Evolutionary conservation across 2,888 invertebrate species (phyloP).

Genomic region (Tenthredo scrophulariae): DNA sequence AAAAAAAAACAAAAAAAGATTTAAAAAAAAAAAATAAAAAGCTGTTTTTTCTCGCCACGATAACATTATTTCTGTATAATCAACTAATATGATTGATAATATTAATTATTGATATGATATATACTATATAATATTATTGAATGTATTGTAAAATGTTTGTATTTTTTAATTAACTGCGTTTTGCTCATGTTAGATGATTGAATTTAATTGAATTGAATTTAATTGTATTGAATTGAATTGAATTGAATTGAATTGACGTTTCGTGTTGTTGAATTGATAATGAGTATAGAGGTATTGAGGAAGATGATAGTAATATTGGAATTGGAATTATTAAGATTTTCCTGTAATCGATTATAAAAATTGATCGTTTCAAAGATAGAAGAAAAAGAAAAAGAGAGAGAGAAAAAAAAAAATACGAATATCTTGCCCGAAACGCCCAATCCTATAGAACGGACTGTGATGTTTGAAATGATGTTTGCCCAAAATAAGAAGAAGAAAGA

Average conservation of each 20-base stretch:
- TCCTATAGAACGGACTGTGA: constrained; percentile 71
- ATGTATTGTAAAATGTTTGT: constrained; percentile 63
- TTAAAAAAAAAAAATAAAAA: constrained; percentile 18
- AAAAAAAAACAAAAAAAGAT: constrained; percentile 14
- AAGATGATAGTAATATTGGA: constrained; percentile 36
- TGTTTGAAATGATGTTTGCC: constrained; percentile 71
- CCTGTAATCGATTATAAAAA: constrained; percentile 35
- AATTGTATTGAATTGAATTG: background rate
- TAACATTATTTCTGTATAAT: constrained; percentile 31
- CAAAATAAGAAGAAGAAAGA: constrained; percentile 23
- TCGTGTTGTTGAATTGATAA: constrained; percentile 64
- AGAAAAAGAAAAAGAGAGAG: constrained; percentile 48
- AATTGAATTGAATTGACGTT: constrained; percentile 57
- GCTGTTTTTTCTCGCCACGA: constrained; percentile 41
- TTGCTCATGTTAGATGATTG: constrained; percentile 67
- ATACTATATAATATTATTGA: constrained; percentile 34
- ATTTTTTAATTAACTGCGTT: constrained; percentile 72
- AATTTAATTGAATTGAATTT: constrained; percentile 56
- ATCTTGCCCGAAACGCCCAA: constrained; percentile 56
- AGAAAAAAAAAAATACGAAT: constrained; percentile 31
- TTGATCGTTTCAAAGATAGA: constrained; percentile 36
- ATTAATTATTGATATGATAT: constrained; percentile 35
- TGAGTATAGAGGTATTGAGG: constrained; percentile 47
- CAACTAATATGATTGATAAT: constrained; percentile 36
- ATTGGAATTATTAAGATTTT: constrained; percentile 37